Conservation (phyloP, 1,140 invertebrate species). For the Octopus sinensis region DNA sequence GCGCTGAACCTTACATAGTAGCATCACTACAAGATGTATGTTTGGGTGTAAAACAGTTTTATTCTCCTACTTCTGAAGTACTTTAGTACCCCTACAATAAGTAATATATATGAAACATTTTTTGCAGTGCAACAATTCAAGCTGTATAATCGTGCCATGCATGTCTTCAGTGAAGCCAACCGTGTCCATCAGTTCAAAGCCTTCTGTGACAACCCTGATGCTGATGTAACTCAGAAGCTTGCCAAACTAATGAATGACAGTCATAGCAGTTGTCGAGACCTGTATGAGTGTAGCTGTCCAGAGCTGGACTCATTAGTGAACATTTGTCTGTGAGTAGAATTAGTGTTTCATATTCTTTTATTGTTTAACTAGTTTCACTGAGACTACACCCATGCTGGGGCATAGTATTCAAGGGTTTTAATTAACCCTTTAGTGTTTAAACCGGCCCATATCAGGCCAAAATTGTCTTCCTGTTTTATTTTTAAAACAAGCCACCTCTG, state of each 20-base stretch:
- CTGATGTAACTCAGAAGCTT: constrained; percentile 63
- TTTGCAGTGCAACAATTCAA: constrained; percentile 66
- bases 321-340: constrained; percentile 63
- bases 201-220: constrained; percentile 61
- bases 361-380: not conserved
- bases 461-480: no score
- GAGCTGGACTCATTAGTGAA: constrained; percentile 81
- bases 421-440: no score
- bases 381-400: not conserved
- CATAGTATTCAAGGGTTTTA: not conserved
- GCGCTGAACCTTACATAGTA: no score
- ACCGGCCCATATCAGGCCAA: no score
- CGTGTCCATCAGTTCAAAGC: constrained; percentile 74
- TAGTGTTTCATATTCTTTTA: not conserved
- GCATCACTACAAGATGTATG: no score
- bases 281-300: constrained; percentile 93
- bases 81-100: no score
- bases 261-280: constrained; percentile 76
- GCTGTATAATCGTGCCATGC: constrained; percentile 77
- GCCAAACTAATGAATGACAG: constrained; percentile 85
- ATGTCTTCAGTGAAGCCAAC: constrained; percentile 77
- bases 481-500: no score
- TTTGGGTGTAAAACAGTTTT: no score
- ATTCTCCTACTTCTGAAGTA: no score
- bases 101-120: not conserved